phyloP scores from a whole-genome alignment of 1,140 invertebrate genomes.

The Araneus ventricosus region DNA sequence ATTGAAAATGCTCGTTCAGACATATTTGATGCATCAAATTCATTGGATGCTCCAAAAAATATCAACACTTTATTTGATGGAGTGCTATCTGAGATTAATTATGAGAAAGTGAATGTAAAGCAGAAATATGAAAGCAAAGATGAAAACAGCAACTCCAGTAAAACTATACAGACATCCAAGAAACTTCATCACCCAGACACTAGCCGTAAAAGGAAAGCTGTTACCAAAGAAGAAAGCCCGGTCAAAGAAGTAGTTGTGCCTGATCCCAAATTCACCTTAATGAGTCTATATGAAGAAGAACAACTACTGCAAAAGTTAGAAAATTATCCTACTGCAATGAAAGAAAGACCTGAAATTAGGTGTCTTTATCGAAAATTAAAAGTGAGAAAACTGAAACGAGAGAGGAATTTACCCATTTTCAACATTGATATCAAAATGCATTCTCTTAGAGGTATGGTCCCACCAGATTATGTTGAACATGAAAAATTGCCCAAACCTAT shows the following conservation, averaged over 20 bases:
- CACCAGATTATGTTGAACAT: conserved; percentile 49
- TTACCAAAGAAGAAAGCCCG: conserved; percentile 70
- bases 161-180: neutral
- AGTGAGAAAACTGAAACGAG: conserved; percentile 71
- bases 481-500: neutral
- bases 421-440: conserved; percentile 63
- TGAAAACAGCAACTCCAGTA: conserved; percentile 38
- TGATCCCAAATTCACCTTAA: conserved; percentile 44
- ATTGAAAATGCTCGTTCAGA: neutral
- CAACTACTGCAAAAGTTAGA: conserved; percentile 57
- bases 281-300: conserved; percentile 70
- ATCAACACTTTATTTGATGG: conserved; percentile 1
- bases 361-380: conserved; percentile 72
- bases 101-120: neutral
- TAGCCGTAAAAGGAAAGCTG: conserved; percentile 63
- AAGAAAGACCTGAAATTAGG: conserved; percentile 27
- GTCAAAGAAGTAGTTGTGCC: conserved; percentile 16
- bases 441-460: conserved; percentile 48
- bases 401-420: conserved; percentile 65
- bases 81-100: conserved; percentile 34
- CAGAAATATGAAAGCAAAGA: conserved; percentile 64
- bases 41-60: neutral
- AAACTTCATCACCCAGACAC: conserved; percentile 57
- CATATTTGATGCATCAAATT: conserved; percentile 35
- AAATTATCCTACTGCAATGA: conserved; percentile 40